phyloP scores from a whole-genome alignment of 2,113 vertebrate species.

The Nannospalax galili region DNA sequence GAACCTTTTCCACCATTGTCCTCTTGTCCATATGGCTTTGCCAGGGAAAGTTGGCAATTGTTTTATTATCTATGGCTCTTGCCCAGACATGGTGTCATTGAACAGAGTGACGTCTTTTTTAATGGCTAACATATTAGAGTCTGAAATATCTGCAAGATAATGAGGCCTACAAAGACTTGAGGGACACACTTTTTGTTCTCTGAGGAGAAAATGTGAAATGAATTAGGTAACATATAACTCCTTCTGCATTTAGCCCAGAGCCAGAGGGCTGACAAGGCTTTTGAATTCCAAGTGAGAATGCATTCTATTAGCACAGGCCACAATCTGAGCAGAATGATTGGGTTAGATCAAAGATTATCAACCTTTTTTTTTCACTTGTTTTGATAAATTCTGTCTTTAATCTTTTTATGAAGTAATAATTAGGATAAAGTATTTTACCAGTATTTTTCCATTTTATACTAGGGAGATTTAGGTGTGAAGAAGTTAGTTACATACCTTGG shows the following conservation, averaged over 20 bases:
- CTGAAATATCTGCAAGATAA: conserved; percentile 73
- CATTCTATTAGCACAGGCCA: neutral
- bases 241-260: neutral
- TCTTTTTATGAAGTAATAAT: neutral
- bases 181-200: conserved; percentile 7
- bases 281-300: neutral
- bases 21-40: conserved; percentile 49
- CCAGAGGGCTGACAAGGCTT: conserved; percentile 7
- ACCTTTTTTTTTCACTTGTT: conserved; percentile 2
- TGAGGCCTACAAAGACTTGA: conserved; percentile 56
- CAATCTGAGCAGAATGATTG: neutral
- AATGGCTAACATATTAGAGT: conserved; percentile 76
- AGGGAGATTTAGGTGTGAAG: neutral
- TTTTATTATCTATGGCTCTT: conserved; percentile 77
- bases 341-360: neutral
- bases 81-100: conserved; percentile 77
- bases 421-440: neutral
- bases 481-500: neutral
- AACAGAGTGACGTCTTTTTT: conserved; percentile 73
- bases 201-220: conserved; percentile 54
- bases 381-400: neutral
- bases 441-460: neutral
- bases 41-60: conserved; percentile 74
- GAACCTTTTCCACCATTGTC: conserved; percentile 72
- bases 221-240: conserved; percentile 42